Conservation (phyloP, 2,888 invertebrate species). For the Nephrotoma guestfalica region DNA sequence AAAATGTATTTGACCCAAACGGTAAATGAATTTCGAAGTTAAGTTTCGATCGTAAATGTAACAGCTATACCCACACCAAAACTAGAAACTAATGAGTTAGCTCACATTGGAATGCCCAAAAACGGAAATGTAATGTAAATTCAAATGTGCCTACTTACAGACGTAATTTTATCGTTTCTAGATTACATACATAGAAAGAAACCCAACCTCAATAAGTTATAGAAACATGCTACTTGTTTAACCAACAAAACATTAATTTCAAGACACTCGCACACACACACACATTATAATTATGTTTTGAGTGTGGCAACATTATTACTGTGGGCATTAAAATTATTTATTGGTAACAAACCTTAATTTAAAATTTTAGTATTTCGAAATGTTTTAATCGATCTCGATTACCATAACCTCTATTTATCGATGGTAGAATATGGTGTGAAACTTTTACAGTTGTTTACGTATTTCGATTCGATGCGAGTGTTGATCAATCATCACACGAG, state of each 20-base stretch:
- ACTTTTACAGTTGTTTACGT: too few relatives aligned
- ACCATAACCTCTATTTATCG: neutral
- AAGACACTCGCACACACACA: neutral
- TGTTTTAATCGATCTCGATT: neutral
- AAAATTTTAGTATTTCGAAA: neutral
- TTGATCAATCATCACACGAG: too few relatives aligned
- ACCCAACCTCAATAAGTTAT: too few relatives aligned
- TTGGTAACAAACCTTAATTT: neutral
- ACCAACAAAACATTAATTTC: neutral
- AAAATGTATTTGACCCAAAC: too few relatives aligned
- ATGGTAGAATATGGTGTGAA: too few relatives aligned
- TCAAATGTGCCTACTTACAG: neutral
- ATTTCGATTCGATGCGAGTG: too few relatives aligned
- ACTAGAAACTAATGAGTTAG: too few relatives aligned
- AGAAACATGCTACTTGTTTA: neutral
- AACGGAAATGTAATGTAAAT: neutral
- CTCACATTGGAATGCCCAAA: neutral
- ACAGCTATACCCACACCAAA: too few relatives aligned
- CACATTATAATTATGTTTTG: neutral
- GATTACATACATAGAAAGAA: too few relatives aligned
- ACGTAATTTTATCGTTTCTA: too few relatives aligned
- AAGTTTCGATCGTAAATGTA: too few relatives aligned
- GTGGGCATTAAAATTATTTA: neutral
- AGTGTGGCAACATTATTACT: neutral
- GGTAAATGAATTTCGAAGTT: too few relatives aligned